Evolutionary conservation across 2,797 vertebrate species (phyloP), one percentile per base, ranked within the genome.

Genomic region (Graptemys geographica): DNA sequence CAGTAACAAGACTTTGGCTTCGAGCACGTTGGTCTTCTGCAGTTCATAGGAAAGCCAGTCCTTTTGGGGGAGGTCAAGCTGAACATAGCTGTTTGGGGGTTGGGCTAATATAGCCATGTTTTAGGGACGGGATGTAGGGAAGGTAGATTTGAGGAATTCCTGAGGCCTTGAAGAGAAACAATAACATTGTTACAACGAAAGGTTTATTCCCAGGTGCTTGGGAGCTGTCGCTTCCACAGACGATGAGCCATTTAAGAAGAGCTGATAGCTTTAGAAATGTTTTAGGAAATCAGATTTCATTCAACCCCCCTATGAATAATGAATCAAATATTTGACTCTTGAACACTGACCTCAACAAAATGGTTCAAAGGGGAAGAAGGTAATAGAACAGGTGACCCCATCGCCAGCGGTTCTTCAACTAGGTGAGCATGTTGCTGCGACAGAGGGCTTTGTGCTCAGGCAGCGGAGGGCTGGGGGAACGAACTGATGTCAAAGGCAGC

Each of bases 241-340:
- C 94, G 96, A 96, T 91, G 95, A 96, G 97, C 95, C 95, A 94
- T 95, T 87, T 96, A 92, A 95, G 96, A 97, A 95, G 96, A 97
- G 94, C 95, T 97, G 95, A 95, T 97, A 81, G 53, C 94, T 96
- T 98, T 92, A 97, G 96, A 96, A 97, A 98, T 97, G 97, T 97
- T 97, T 96, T 96, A 97, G 96, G 65, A 97, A 95, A 96, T 69
- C 89, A 91, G 96, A 69, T 95, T 92, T 96, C 95, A 97, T 96
- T 97, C 97, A 97, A 90, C 55, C 33, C 79, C 83, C 59, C 2
- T 76, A 90, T 96, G 90, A 97, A 31, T 87, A 93, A 96, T 96
- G 93, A 95, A 97, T 89, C 93, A 92, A 89, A 81, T 74, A 53
- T 56, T 31, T 79, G 57, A 81, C 94, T 94, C 15, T 62, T 56